Evolutionary conservation across 2,113 vertebrate genomes (phyloP).

Genomic region (Bettongia penicillata): DNA sequence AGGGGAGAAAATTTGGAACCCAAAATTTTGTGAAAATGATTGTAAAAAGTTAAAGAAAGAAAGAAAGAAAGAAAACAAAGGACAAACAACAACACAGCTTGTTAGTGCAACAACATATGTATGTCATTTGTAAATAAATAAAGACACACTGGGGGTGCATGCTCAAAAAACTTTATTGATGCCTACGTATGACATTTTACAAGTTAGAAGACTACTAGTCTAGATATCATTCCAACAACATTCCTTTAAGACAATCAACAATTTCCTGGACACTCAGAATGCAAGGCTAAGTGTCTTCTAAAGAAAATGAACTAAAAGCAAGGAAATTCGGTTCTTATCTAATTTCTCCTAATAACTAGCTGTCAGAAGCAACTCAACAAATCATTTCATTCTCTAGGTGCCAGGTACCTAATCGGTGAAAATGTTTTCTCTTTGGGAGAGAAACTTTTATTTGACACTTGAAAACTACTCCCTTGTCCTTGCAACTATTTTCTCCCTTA

Average conservation of each 20-base stretch:
- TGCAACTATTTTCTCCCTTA: background rate
- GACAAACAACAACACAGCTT: background rate
- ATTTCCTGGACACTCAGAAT: background rate
- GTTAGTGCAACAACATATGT: background rate
- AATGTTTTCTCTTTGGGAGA: constrained; percentile 20
- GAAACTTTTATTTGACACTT: background rate
- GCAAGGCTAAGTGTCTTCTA: background rate
- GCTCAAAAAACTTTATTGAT: background rate
- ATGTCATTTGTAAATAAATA: background rate
- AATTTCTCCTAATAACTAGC: background rate
- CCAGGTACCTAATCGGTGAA: background rate
- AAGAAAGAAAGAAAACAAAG: background rate
- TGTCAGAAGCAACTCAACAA: background rate
- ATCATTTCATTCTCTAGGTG: background rate
- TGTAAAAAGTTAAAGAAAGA: too few species aligned
- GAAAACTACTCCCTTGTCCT: background rate
- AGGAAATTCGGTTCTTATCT: background rate
- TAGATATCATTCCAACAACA: background rate
- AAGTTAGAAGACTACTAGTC: background rate
- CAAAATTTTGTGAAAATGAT: too few species aligned
- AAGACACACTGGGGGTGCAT: background rate
- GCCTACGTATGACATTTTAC: background rate
- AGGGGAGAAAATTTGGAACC: too few species aligned
- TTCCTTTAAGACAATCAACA: background rate
- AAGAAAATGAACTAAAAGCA: background rate